Base-by-base conservation (phyloP, 2,888 invertebrate genomes). In the Dioctria linearis region DNA sequence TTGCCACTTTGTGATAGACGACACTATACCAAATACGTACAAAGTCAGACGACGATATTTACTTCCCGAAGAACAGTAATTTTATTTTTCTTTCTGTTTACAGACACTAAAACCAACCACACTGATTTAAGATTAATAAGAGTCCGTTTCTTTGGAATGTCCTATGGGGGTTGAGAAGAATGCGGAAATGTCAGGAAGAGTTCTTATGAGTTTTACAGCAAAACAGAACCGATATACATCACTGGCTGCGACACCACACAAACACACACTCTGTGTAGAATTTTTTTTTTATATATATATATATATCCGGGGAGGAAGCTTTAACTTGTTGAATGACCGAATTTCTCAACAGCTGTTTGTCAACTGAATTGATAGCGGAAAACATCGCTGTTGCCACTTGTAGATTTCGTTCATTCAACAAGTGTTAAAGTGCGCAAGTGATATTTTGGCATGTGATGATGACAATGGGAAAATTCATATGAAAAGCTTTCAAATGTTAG, bases 281-380 rank as follows among this genome's bases (percentile, higher is more conserved):
- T 51, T 51, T n/a, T 51, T 11, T 49, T 25, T 25, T 25, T 25
- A n/a, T n/a, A n/a, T n/a, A n/a, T n/a, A n/a, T 25, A 25, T 25
- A 25, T 49, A 49, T 51, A 51, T 51, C 51, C n/a, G 9, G 51
- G 51, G 4, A n/a, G 54, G 54, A 54, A 43, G 6, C 39, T 13
- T 59, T 59, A 25, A 67, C 82, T 79, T 80, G 82, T 82, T 82
- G 82, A 82, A 79, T 82, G 80, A 81, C 82, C 80, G 81, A 80
- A 69, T 81, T 82, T 82, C 46, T 13, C 82, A 78, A 82, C 80
- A 82, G 82, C 81, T 82, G 81, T 81, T 80, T 65, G 49, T 59
- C 66, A 78, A 82, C 82, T 82, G 80, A 82, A 78, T 71, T 40
- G 40, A 71, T 75, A 65, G 73, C 57, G 51, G 54, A 80, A 82